A percentile compares a stretch with the other conserved stretches of the same genome.
These are phyloP conservation scores for Phrixothrix hirtus DNA, from an alignment of 2,888 invertebrate genomes.

Conservation along the genomic window DNA sequence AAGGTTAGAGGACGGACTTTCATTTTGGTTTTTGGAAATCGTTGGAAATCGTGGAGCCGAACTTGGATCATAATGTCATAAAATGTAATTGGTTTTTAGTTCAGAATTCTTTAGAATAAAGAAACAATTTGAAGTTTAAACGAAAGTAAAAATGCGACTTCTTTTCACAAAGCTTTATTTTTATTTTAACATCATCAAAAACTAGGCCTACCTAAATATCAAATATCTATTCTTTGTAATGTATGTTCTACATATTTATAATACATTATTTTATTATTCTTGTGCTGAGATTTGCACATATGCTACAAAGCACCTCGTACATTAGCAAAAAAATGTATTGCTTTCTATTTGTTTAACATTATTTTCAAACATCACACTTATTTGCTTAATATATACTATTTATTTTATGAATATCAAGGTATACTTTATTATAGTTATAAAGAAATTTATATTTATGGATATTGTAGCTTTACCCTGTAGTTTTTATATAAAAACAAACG, in stretches of 20 bases:
- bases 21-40: too few relatives aligned
- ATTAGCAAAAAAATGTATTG: constrained; percentile 24
- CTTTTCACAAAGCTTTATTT: constrained; percentile 57
- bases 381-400: constrained; percentile 14
- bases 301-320: constrained; percentile 51
- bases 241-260: constrained; percentile 53
- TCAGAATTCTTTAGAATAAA: not conserved
- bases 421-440: constrained; percentile 44
- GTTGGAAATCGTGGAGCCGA: too few relatives aligned
- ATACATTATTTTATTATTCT: constrained; percentile 49
- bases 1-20: too few relatives aligned
- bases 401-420: constrained; percentile 39
- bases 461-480: constrained; percentile 55
- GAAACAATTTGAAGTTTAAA: too few relatives aligned
- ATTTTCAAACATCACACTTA: constrained; percentile 11
- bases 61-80: too few relatives aligned
- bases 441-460: constrained; percentile 51
- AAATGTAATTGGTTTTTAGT: too few relatives aligned
- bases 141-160: too few relatives aligned
- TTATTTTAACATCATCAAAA: constrained; percentile 58
- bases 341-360: too few relatives aligned
- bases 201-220: constrained; percentile 58
- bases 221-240: constrained; percentile 56
- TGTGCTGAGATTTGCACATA: constrained; percentile 35
- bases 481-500: constrained; percentile 31